Base-by-base conservation (phyloP, 92 coral and sea anemone species). In the Nematostella vectensis region DNA sequence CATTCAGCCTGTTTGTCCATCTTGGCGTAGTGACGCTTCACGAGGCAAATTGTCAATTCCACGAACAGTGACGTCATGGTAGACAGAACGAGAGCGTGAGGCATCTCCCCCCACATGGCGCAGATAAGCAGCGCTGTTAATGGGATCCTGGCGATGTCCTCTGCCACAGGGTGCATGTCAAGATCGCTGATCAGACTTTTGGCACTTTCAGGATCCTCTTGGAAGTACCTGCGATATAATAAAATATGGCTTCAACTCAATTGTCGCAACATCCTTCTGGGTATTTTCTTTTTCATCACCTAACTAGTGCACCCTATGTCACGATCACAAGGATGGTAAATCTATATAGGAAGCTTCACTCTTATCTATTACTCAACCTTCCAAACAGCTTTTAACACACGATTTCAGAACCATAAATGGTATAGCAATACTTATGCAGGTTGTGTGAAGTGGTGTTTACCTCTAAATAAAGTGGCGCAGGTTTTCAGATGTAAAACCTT, bases 71-170 rank as follows among this genome's bases (percentile, higher is more conserved):
- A 61, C 10, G 83, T 74, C 73, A 84, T 61, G 30, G 94, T 79
- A 13, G 87, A 79, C 18, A 79, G 77, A 24, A 79, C 44, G 15
- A 43, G 59, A 43, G 71, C 70, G 43, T 84, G 79, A 2, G 94
- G 94, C 94, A 79, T 84, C 56, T 84, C 94, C 53, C 79, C 94
- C 94, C 94, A 84, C 68, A 84, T 62, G 21, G 83, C 94, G 51
- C 94, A 84, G 30, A 84, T 81, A 40, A 84, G 70, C 69, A 79
- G 65, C 3, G 87, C 87, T 0, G 94, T 84, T 2, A 84, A 72
- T 0, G 87, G 94, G 58, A 84, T 65, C 37, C 62, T 70, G 3
- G 94, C 87, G 19, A 84, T 63, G 31, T 84, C 61, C 62, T 84
- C 94, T 11, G 87, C 76, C 24, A 84, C 76, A n/a, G 94, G 94